Percentiles rank a stretch among this genome's conserved stretches.
phyloP scores from a whole-genome alignment of 2,797 vertebrate genomes.

The Neoniphon sammara region DNA sequence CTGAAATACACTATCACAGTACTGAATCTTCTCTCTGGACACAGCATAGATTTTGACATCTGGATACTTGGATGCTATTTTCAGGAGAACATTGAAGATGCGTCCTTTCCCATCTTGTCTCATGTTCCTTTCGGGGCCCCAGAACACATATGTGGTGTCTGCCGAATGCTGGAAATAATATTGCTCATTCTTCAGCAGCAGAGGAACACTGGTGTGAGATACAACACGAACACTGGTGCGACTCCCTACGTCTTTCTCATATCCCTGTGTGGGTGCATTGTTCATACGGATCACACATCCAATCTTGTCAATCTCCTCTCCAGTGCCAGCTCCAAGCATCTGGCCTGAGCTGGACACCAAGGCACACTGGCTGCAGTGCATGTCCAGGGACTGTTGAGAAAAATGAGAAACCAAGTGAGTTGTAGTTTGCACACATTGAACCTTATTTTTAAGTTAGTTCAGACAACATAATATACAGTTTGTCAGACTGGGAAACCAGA shows the following conservation, averaged over 20 bases:
- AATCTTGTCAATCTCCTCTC: conserved; percentile 84
- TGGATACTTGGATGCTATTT: conserved; percentile 82
- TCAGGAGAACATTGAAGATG: conserved; percentile 84
- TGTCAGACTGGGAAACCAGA: too few species aligned
- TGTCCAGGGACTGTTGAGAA: conserved; percentile 69
- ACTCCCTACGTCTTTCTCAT: conserved; percentile 88
- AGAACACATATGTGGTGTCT: conserved; percentile 88
- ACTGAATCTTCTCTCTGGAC: conserved; percentile 87
- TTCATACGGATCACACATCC: conserved; percentile 96
- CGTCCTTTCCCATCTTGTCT: conserved; percentile 84
- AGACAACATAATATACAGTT: too few species aligned
- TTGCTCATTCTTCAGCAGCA: conserved; percentile 85
- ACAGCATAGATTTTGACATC: conserved; percentile 84
- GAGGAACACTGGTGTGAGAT: conserved; percentile 92
- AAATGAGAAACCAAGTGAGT: not conserved
- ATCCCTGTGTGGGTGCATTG: conserved; percentile 89
- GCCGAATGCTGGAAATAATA: conserved; percentile 87
- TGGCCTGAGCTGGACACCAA: conserved; percentile 96
- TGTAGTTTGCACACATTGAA: too few species aligned
- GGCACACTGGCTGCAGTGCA: conserved; percentile 86
- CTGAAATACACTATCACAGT: conserved; percentile 91
- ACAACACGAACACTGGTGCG: conserved; percentile 89
- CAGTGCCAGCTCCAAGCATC: conserved; percentile 86
- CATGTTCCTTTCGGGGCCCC: conserved; percentile 93
- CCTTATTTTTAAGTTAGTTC: too few species aligned